phyloP scores from a whole-genome alignment of 2,113 vertebrate species.

The Amblyornis subalaris region DNA sequence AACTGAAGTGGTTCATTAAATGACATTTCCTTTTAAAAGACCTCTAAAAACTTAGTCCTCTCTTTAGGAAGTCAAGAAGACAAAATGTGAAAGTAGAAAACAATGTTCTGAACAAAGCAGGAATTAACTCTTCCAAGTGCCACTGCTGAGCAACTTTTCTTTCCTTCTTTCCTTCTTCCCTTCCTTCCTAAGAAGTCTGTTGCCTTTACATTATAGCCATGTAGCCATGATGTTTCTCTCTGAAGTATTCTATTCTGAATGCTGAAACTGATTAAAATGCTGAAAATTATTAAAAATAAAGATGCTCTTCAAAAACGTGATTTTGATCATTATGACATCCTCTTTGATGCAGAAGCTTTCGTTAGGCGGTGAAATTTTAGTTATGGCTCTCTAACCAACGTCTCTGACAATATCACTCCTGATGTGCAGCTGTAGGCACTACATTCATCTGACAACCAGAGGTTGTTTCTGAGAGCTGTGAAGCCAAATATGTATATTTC shows the following conservation, averaged over 20 bases:
- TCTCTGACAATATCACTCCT: background rate
- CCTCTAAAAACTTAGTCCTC: background rate
- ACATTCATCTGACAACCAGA: background rate
- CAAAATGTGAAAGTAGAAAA: background rate
- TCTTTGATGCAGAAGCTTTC: background rate
- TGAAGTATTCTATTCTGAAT: background rate
- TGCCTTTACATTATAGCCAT: background rate
- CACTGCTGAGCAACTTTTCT: background rate
- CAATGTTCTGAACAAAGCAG: background rate
- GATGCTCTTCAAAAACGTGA: background rate
- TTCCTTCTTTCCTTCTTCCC: background rate
- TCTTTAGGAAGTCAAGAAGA: background rate
- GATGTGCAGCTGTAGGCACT: background rate
- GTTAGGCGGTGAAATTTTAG: background rate
- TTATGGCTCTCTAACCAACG: background rate
- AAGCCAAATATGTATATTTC: background rate
- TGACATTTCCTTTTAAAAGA: background rate
- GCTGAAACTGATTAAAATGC: background rate
- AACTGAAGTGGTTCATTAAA: constrained; percentile 10
- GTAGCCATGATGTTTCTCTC: background rate
- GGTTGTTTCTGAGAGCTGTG: background rate
- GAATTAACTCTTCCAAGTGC: background rate
- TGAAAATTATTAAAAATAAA: background rate
- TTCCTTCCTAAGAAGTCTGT: background rate
- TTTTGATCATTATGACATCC: background rate